Evolutionary conservation across 2,888 invertebrate genomes (phyloP), one percentile per base, ranked within the genome.

Genomic region (Leptura quadrifasciata): DNA sequence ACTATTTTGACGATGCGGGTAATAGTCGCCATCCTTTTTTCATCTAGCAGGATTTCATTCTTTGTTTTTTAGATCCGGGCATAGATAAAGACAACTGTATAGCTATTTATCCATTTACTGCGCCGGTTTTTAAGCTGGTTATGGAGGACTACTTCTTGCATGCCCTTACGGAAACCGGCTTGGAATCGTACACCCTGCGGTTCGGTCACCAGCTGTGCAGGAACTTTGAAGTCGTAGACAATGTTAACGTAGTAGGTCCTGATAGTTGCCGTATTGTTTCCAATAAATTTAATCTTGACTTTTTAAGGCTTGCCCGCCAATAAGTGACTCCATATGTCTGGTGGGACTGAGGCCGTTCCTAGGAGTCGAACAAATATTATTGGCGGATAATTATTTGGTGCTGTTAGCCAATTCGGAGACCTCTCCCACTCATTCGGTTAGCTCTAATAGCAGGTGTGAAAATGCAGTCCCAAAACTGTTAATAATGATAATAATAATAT

Each of bases 101-200:
- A 21, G 92, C 93, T 15, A 91, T 91, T 57, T 95, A 95, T 86
- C 93, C 93, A 3, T 94, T 95, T 80, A 95, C 95, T 0, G 93
- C 94, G 0, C 93, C 93, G 3, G 93, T 95, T 18, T 90, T 92
- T 78, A 91, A 92, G 84, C 91, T 95, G 39, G 91, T 92, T 35
- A 90, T 95, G 77, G 94, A 94, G 83, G 91, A 93, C 81, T 92
- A 92, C 77, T 91, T 93, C 64, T 87, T 94, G n/a, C 95, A 95
- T 86, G 95, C 94, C 0, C 88, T 95, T 18, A 95, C 95, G 0
- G 93, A 93, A 77, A 93, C 93, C 74, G 95, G 95, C 0, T 90
- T 96, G 57, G 95, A 95, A 88, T 93, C 94, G 0, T 95, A 95
- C 84, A 95, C 95, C 0, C 90, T 93, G 21, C 89, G 94, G 61